Percentiles rank a stretch among this genome's conserved stretches.
Evolutionary conservation across 2,113 vertebrate genomes (phyloP).

Genomic region (Chlamydotis undulata): DNA sequence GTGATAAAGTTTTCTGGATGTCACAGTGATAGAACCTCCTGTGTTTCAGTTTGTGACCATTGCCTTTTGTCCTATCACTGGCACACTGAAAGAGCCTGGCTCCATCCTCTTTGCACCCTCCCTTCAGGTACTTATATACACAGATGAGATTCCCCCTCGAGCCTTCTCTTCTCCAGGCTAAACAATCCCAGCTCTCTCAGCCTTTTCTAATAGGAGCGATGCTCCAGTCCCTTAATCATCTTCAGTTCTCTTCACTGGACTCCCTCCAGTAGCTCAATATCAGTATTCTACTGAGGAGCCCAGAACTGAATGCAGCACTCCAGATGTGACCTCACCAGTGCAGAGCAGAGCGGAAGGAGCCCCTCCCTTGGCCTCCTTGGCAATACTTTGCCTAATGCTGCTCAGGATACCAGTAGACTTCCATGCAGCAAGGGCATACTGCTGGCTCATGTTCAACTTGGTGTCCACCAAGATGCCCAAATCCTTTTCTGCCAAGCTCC

Average conservation of each 20-base stretch:
- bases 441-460: neutral
- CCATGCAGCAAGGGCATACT: neutral
- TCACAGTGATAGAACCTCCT: neutral
- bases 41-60: neutral
- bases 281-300: neutral
- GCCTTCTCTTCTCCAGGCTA: too few species aligned
- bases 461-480: neutral
- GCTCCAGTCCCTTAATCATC: neutral
- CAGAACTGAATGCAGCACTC: neutral
- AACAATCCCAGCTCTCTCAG: neutral
- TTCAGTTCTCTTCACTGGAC: neutral
- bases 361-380: neutral
- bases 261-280: neutral
- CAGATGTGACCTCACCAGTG: neutral
- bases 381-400: neutral
- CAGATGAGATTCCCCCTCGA: too few species aligned
- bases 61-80: too few species aligned
- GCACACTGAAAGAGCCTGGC: too few species aligned
- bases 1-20: neutral
- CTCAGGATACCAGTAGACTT: neutral
- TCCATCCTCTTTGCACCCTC: too few species aligned
- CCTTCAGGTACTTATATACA: too few species aligned
- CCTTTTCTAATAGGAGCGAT: neutral
- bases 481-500: neutral
- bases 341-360: neutral